These are phyloP conservation scores for Protonibea diacanthus DNA, from an alignment of 2,797 vertebrate species.

Conservation along the genomic window DNA sequence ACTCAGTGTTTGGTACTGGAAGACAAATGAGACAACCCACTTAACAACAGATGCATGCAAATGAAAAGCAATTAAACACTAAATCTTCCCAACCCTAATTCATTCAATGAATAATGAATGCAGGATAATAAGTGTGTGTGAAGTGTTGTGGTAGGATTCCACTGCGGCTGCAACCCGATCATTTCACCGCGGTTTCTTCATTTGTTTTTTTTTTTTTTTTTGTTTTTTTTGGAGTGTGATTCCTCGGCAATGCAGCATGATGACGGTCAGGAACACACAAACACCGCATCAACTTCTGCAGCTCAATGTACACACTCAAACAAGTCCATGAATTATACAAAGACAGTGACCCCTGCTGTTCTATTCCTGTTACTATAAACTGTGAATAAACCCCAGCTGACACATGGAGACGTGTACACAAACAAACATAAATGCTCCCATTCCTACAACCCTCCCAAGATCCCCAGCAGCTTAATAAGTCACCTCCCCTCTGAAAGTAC, in stretches of 20 bases:
- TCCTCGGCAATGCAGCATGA: background rate
- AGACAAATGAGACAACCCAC: conserved; percentile 52
- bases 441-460: background rate
- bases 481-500: conserved; percentile 1
- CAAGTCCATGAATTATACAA: conserved; percentile 44
- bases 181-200: conserved; percentile 21
- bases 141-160: conserved; percentile 12
- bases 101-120: conserved; percentile 56
- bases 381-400: conserved; percentile 23
- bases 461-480: conserved; percentile 11
- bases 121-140: conserved; percentile 15
- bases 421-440: conserved; percentile 14
- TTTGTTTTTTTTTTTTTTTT: conserved; percentile 32
- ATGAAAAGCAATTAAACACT: conserved; percentile 65
- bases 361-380: conserved; percentile 31
- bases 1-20: conserved; percentile 11
- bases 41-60: conserved; percentile 64
- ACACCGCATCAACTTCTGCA: conserved; percentile 2
- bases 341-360: conserved; percentile 43
- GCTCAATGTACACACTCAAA: conserved; percentile 11
- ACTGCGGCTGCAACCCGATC: background rate
- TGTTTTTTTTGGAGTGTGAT: conserved; percentile 22
- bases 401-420: conserved; percentile 14
- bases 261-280: conserved; percentile 17
- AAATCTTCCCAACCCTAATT: conserved; percentile 44